Percentiles rank a stretch among this genome's conserved stretches.
These are phyloP conservation scores for Pristionchus entomophagus DNA, from an alignment of 2,888 invertebrate genomes.

Conservation along the genomic window DNA sequence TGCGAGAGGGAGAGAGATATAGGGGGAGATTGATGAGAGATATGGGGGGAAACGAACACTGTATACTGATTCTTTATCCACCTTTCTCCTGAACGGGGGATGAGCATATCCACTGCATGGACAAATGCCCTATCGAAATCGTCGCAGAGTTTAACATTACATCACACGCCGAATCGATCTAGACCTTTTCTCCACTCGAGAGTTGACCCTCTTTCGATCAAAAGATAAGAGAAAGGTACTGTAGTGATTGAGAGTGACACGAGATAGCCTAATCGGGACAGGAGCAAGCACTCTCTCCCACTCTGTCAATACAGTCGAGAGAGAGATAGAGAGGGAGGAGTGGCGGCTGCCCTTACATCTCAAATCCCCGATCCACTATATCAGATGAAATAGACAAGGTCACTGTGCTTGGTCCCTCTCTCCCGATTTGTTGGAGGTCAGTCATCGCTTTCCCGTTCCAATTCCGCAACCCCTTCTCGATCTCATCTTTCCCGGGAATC, in stretches of 20 bases:
- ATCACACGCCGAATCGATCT: slow-evolving; percentile 2
- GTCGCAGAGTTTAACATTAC: slow-evolving; percentile 39
- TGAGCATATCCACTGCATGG: neutral
- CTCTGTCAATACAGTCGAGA: slow-evolving; percentile 18
- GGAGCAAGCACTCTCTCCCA: slow-evolving; percentile 36
- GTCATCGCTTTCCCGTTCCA: neutral
- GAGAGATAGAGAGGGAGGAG: neutral
- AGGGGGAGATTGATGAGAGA: slow-evolving; percentile 33
- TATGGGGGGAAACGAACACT: slow-evolving; percentile 29
- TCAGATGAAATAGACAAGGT: slow-evolving; percentile 49
- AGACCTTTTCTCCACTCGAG: neutral
- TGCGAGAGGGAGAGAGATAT: neutral
- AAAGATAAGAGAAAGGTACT: slow-evolving; percentile 41
- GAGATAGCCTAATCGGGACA: slow-evolving; percentile 35
- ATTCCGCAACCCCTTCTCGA: neutral
- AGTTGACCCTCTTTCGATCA: slow-evolving; percentile 30
- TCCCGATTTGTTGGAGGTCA: slow-evolving; percentile 41
- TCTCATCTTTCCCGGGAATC: slow-evolving; percentile 37
- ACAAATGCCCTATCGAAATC: neutral
- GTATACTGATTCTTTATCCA: neutral
- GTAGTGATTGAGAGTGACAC: slow-evolving; percentile 38
- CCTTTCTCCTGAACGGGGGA: neutral
- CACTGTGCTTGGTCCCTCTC: slow-evolving; percentile 40
- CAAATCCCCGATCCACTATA: slow-evolving; percentile 45
- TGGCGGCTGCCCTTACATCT: slow-evolving; percentile 6